These are phyloP conservation scores for Chironomus riparius DNA, from an alignment of 2,888 invertebrate species.

Conservation along the genomic window DNA sequence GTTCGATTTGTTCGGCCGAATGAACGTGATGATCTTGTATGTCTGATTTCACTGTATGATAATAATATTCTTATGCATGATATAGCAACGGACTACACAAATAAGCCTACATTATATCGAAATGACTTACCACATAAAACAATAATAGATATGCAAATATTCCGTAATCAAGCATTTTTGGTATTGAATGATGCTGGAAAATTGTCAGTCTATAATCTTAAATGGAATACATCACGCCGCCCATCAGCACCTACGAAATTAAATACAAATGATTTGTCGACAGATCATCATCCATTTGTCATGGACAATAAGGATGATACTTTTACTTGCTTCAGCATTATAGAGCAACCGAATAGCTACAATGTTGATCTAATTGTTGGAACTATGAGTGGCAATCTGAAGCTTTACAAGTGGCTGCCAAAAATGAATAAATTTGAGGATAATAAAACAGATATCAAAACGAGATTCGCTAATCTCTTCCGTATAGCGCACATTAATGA, in stretches of 20 bases:
- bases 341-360: background rate
- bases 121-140: background rate
- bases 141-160: conserved; percentile 35
- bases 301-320: background rate
- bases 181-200: conserved; percentile 36
- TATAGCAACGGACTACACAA: conserved; percentile 36
- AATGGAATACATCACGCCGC: background rate
- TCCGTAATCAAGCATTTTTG: conserved; percentile 36
- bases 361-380: conserved; percentile 18
- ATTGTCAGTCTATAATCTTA: background rate
- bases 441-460: background rate
- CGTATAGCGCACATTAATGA: conserved; percentile 4
- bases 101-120: conserved; percentile 30
- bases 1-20: conserved; percentile 34
- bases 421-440: conserved; percentile 13
- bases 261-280: background rate
- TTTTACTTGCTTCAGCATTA: conserved; percentile 15
- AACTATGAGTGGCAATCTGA: background rate
- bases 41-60: conserved; percentile 34
- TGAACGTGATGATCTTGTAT: background rate
- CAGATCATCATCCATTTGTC: background rate
- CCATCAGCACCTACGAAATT: background rate
- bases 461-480: background rate
- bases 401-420: conserved; percentile 3
- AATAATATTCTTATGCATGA: conserved; percentile 35